Evolutionary conservation across 2,797 vertebrate genomes (phyloP), one percentile per base, ranked within the genome.

Genomic region (Aeoliscus strigatus): DNA sequence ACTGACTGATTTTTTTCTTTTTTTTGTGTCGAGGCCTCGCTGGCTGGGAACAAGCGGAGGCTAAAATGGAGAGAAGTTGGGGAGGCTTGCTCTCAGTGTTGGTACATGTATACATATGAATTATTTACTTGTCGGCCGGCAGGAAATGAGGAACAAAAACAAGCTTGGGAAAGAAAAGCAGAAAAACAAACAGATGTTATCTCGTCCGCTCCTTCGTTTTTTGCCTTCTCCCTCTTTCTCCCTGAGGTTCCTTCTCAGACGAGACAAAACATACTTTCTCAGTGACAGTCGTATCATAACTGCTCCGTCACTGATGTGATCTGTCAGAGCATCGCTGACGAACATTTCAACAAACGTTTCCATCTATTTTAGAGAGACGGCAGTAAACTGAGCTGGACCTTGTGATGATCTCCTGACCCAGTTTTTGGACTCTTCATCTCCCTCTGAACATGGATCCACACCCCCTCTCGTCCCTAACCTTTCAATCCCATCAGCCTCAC

Each of bases 131-230:
- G 79, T 79, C 65, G 65, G 77, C 71, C 67, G 51, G 61, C 79
- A 85, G 82, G 86, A 87, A 86, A 84, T 84, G 81, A 79, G 70
- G 39, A 81, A 81, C 50, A 73, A 84, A 84, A 85, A 84, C 78
- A 82, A 83, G 83, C 80, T 82, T 83, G 81, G 83, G 85, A 86
- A 83, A 80, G 66, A 80, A 82, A 81, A 77, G 63, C 62, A 69
- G 62, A 77, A 79, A 80, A 85, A 85, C 77, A 86, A 83, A 81
- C 75, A 81, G 73, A 79, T 76, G 50, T 14, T 78, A 84, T 83
- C 75, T 54, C 37, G 14, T 55, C 30, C 34, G 42, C 48, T 40
- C 8, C 13, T 56, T 66, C 15, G 24, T 51, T 78, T 73, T 54
- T 38, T 21, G 52, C 28, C 8, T 61, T 46, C 27, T 66, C 21